These are phyloP conservation scores for Zootermopsis nevadensis DNA, from an alignment of 2,888 invertebrate species.

Conservation along the genomic window DNA sequence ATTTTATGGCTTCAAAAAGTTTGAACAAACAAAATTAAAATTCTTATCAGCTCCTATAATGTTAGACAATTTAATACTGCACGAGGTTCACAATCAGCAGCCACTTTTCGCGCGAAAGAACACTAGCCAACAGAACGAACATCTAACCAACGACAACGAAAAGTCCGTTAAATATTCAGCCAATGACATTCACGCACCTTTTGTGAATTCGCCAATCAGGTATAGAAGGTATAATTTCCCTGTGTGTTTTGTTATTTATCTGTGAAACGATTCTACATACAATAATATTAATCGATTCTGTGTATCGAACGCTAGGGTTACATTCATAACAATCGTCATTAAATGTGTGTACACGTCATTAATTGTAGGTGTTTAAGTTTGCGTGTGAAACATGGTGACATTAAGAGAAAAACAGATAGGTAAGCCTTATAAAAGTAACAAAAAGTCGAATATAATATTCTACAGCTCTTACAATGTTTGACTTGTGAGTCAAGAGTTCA, in stretches of 20 bases:
- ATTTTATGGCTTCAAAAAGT: neutral
- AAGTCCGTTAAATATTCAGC: neutral
- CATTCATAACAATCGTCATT: too few species aligned
- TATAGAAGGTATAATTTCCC: neutral
- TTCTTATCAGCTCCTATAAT: neutral
- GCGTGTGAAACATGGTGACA: slow-evolving; percentile 55
- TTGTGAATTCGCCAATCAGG: slow-evolving; percentile 4
- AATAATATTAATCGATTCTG: neutral
- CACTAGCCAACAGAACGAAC: neutral
- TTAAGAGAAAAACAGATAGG: slow-evolving; percentile 61
- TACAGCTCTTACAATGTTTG: neutral
- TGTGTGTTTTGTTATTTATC: too few species aligned
- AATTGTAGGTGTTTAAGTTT: neutral
- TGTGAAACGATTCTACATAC: neutral
- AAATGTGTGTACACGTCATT: neutral
- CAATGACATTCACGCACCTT: neutral
- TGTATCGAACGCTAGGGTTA: too few species aligned
- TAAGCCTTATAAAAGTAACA: slow-evolving; percentile 53
- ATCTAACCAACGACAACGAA: neutral
- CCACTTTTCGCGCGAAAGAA: neutral
- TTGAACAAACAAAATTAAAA: neutral
- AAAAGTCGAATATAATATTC: neutral
- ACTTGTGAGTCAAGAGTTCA: neutral
- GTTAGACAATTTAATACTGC: too few species aligned
- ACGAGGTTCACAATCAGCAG: neutral